Base-by-base conservation (phyloP, 2,113 vertebrate species). In the Hemicordylus capensis region DNA sequence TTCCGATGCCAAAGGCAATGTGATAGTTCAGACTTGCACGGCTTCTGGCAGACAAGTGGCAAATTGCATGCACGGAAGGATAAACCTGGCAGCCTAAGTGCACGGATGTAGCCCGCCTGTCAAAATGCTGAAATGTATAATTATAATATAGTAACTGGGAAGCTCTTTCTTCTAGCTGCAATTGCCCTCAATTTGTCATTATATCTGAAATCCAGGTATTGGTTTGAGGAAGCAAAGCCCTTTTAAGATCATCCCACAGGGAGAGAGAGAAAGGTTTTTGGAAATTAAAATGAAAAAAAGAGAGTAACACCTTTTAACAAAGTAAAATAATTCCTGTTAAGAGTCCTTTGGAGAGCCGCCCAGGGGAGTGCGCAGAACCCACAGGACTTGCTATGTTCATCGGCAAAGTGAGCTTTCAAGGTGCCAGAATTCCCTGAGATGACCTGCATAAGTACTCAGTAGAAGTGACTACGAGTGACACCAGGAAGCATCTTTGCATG, bases 401-500 rank as follows among this genome's bases (percentile, higher is more conserved):
- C 42, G 90, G 51, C 67, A 77, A 87, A 80, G 73, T 34, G 64
- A 78, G 67, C 17, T 67, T 78, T 84, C 34, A 87, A 63, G 82
- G 42, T 89, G 92, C 76, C 72, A 77, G 80, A 73, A 76, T 61
- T 67, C n/a, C 76, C 80, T 67, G 58, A 80, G 59, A 78, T 28
- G 70, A 46, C 1, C 14, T 44, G 74, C 59, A 84, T 93, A 94
- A 93, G 92, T 90, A 90, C 78, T 86, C 87, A 78, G 58, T 3
- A 11, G 46, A 89, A 87, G 48, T 88, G 70, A 83, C 0, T 0
- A 80, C 85, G 80, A 76, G 63, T 81, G 56, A 76, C 82, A 86
- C 86, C 73, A 88, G 86, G 44, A 31, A 61, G 48, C 85, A 77
- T 89, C 80, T 88, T 74, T 86, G 83, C 64, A 83, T 89, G 85